Evolutionary conservation across 2,797 vertebrate species (phyloP).

Genomic region (Neostethus bicornis): DNA sequence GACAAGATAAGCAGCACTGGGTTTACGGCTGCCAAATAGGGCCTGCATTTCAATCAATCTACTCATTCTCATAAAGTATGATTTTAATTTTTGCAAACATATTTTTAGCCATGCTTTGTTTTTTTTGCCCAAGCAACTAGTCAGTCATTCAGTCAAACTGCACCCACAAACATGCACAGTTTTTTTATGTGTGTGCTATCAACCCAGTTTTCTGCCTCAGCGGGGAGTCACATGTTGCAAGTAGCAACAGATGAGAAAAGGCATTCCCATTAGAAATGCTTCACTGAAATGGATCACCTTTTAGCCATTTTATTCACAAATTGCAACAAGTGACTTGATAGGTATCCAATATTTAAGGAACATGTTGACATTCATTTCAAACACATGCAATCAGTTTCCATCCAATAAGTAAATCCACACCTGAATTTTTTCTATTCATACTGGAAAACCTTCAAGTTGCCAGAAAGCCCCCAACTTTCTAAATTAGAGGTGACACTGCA

Average conservation of each 20-base stretch:
- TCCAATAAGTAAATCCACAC: not conserved
- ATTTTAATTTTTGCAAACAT: slow-evolving; percentile 14
- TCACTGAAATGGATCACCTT: slow-evolving; percentile 12
- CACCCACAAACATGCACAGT: slow-evolving; percentile 16
- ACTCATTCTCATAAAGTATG: slow-evolving; percentile 28
- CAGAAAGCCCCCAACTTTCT: not conserved
- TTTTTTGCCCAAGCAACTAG: slow-evolving; percentile 17
- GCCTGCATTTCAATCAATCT: slow-evolving; percentile 12
- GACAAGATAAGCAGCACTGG: not conserved
- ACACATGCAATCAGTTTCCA: not conserved
- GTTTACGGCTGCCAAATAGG: slow-evolving; percentile 14
- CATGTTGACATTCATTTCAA: not conserved
- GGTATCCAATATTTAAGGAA: slow-evolving; percentile 3
- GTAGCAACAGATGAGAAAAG: slow-evolving; percentile 39
- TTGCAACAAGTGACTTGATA: not conserved
- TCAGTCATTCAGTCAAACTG: slow-evolving; percentile 11
- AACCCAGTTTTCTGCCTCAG: slow-evolving; percentile 67
- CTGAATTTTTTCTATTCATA: not conserved
- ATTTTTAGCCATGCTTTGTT: slow-evolving; percentile 11
- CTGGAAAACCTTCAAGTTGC: not conserved
- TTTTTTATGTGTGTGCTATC: slow-evolving; percentile 53
- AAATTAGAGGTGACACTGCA: too few species aligned
- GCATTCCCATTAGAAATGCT: slow-evolving; percentile 31
- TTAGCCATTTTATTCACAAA: slow-evolving; percentile 19
- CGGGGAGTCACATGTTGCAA: slow-evolving; percentile 49